Percentiles rank a stretch among this genome's conserved stretches.
Conservation (phyloP, 2,797 vertebrate genomes). For the Pseudotriccus pelzelni region DNA sequence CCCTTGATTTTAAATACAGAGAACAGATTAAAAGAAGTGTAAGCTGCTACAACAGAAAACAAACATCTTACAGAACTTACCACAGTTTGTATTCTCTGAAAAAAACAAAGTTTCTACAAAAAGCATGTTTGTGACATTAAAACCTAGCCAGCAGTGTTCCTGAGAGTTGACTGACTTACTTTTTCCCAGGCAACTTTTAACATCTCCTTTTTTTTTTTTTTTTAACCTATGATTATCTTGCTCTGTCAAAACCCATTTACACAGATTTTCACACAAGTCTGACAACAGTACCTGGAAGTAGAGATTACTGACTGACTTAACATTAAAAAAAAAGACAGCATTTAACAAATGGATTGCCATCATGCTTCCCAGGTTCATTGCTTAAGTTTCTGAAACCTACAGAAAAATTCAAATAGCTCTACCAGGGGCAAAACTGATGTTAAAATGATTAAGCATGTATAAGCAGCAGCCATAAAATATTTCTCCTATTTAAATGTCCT, state of each 20-base stretch:
- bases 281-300: not conserved
- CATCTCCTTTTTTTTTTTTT: not conserved
- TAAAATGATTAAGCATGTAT: not conserved
- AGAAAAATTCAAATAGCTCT: not conserved
- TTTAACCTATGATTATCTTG: not conserved
- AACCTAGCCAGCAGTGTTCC: not conserved
- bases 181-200: not conserved
- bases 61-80: not conserved
- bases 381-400: not conserved
- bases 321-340: not conserved
- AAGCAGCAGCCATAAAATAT: not conserved
- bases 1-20: not conserved
- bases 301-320: not conserved
- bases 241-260: not conserved
- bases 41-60: not conserved
- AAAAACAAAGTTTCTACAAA: not conserved
- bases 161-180: not conserved
- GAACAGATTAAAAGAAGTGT: not conserved
- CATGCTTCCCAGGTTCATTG: not conserved
- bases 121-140: not conserved
- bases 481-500: not conserved
- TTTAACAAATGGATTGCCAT: not conserved
- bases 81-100: not conserved
- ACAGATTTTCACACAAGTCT: not conserved
- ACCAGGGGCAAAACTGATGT: not conserved